phyloP scores from a whole-genome alignment of 2,888 invertebrate genomes.

The Galeopsomyia nigrocyanea region DNA sequence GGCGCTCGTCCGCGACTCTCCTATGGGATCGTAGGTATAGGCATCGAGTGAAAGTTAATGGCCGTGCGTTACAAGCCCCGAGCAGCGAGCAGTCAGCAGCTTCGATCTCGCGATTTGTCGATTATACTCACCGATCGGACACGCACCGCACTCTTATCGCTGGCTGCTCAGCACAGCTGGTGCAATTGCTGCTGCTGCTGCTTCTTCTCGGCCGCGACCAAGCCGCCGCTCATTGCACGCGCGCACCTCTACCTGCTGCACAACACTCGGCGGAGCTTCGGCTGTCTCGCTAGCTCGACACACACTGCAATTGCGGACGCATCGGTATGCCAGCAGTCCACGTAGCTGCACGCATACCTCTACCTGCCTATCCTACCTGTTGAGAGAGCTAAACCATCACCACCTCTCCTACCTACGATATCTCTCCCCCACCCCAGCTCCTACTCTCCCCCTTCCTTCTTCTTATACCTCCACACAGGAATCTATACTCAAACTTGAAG shows the following conservation, averaged over 20 bases:
- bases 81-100: too few species aligned
- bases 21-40: too few species aligned
- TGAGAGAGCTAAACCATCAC: neutral
- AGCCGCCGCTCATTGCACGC: neutral
- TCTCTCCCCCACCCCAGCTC: neutral
- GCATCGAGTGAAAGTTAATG: too few species aligned
- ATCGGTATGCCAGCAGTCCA: constrained; percentile 47
- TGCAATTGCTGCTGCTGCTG: too few species aligned
- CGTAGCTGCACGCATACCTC: constrained; percentile 47
- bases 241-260: neutral
- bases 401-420: neutral
- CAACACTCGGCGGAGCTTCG: too few species aligned
- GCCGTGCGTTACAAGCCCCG: too few species aligned
- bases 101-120: neutral
- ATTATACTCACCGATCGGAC: neutral
- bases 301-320: constrained; percentile 9
- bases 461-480: too few species aligned
- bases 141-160: neutral
- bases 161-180: neutral
- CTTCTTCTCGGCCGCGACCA: neutral
- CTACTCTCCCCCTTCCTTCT: neutral
- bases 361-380: constrained; percentile 25
- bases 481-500: too few species aligned
- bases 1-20: neutral
- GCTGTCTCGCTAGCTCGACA: too few species aligned